Conservation (phyloP, 2,113 vertebrate species). For the Probosciger aterrimus region DNA sequence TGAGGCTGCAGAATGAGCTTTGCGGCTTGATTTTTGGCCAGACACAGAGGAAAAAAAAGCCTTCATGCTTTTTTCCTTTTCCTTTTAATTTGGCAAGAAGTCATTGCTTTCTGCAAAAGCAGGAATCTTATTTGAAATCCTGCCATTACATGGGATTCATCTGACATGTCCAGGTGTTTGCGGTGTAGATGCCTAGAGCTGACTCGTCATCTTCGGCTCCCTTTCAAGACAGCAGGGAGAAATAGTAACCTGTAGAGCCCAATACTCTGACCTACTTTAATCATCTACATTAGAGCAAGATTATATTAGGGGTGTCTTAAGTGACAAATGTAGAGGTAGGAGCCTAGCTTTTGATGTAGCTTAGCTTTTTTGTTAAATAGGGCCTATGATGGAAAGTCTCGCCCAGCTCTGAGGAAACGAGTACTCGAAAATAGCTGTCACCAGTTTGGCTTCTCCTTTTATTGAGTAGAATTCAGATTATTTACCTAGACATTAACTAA, state of each 20-base stretch:
- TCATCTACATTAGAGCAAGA: neutral
- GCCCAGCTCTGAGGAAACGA: neutral
- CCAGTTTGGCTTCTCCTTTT: neutral
- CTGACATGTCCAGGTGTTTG: neutral
- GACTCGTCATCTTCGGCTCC: neutral
- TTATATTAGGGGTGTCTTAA: neutral
- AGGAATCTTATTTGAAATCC: neutral
- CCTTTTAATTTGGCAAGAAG: neutral
- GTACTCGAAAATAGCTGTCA: neutral
- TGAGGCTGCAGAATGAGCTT: neutral
- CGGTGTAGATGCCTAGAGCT: neutral
- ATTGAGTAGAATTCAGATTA: neutral
- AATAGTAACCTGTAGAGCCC: neutral
- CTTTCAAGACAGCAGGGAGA: neutral
- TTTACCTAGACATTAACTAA: neutral
- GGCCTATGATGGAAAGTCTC: neutral
- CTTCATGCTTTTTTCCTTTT: neutral
- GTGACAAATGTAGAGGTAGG: neutral
- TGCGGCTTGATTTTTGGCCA: neutral
- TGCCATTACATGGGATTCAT: neutral
- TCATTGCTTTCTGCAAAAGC: neutral
- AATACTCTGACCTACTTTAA: conserved; percentile 23
- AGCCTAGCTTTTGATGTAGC: conserved; percentile 14
- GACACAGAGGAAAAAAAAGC: neutral
- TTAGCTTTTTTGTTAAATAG: conserved; percentile 1